Evolutionary conservation across 2,888 invertebrate species (phyloP).

Genomic region (Drosophila mimica): DNA sequence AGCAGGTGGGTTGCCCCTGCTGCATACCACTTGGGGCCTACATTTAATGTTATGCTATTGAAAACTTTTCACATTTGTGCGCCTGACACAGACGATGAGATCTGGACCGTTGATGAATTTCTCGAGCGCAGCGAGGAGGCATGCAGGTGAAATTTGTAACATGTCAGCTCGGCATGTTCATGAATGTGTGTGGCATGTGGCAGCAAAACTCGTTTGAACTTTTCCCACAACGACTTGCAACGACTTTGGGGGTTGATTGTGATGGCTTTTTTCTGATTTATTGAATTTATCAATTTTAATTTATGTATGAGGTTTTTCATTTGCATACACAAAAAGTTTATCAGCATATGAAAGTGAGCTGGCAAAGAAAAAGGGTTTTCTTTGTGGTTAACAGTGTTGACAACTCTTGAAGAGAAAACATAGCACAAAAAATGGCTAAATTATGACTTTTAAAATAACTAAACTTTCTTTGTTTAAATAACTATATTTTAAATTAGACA

Average conservation of each 20-base stretch:
- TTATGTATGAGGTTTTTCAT: constrained; percentile 51
- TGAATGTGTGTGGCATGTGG: constrained; percentile 47
- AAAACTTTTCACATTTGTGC: constrained; percentile 74
- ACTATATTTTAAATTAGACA: not conserved
- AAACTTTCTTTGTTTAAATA: too few species aligned
- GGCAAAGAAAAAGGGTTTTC: not conserved
- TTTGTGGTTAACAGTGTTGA: constrained; percentile 1
- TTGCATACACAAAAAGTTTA: constrained; percentile 43
- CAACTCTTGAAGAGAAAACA: not conserved
- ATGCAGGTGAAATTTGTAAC: constrained; percentile 86
- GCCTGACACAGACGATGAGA: constrained; percentile 87
- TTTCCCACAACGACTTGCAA: constrained; percentile 19
- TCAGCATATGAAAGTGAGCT: constrained; percentile 12
- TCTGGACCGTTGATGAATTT: constrained; percentile 95
- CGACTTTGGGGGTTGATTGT: constrained; percentile 26
- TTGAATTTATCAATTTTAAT: constrained; percentile 65
- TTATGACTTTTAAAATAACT: not conserved
- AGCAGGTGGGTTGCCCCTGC: constrained; percentile 84
- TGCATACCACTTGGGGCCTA: constrained; percentile 16
- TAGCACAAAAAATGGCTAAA: not conserved
- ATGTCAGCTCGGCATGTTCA: constrained; percentile 38
- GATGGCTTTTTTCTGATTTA: constrained; percentile 62
- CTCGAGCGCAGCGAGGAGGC: constrained; percentile 92
- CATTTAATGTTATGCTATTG: constrained; percentile 50
- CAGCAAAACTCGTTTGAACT: constrained; percentile 64